These are phyloP conservation scores for Microhierax caerulescens DNA, from an alignment of 2,797 vertebrate genomes.

Conservation along the genomic window DNA sequence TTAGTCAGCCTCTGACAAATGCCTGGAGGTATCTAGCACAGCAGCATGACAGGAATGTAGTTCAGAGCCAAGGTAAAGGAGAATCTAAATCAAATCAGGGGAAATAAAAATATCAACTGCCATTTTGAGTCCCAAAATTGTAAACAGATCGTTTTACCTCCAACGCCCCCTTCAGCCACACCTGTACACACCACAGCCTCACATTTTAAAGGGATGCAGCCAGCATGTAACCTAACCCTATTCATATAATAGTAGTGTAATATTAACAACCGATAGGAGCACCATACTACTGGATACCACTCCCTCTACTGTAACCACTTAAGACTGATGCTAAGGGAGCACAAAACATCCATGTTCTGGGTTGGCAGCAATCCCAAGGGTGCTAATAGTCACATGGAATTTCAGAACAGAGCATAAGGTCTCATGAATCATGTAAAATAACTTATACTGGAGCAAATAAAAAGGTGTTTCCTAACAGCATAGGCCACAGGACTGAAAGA, in stretches of 20 bases:
- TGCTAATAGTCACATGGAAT: background rate
- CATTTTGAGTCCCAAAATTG: background rate
- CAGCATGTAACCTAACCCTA: background rate
- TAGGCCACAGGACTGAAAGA: background rate
- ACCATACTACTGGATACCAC: background rate
- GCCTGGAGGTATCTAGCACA: background rate
- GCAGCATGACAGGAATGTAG: background rate
- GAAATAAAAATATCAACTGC: constrained; percentile 18
- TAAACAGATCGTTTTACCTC: background rate
- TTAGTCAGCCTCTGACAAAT: background rate
- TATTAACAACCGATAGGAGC: background rate
- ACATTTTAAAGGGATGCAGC: background rate
- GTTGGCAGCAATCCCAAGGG: background rate
- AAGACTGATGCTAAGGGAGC: background rate
- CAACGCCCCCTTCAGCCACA: background rate
- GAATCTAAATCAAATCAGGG: constrained; percentile 16
- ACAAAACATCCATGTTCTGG: background rate
- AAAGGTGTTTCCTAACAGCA: background rate
- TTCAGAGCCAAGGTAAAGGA: constrained; percentile 14
- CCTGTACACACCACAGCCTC: background rate
- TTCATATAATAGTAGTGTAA: background rate
- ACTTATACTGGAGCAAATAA: background rate
- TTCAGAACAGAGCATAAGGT: background rate
- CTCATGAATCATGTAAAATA: background rate
- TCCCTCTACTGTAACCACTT: background rate